Percentiles rank a stretch among this genome's conserved stretches.
Evolutionary conservation across 2,888 invertebrate species (phyloP).

Genomic region (Diloba caeruleocephala): DNA sequence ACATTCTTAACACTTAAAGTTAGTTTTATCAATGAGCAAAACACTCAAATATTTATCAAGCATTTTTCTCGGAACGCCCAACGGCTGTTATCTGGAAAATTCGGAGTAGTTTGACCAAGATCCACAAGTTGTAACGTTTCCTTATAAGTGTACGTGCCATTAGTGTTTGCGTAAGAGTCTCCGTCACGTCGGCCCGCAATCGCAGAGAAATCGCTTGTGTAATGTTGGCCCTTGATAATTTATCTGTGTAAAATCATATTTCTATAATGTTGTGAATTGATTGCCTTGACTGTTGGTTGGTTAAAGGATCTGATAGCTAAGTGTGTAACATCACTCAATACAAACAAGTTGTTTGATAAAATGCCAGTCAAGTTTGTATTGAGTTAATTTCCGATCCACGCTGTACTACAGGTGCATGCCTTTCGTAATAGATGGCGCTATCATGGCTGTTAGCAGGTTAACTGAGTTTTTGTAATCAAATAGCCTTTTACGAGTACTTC

Average conservation of each 20-base stretch:
- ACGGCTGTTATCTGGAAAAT: conserved; percentile 56
- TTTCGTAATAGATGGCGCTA: too few species aligned
- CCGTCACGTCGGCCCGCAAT: conserved; percentile 56
- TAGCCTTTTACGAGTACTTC: too few species aligned
- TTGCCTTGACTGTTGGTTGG: background rate
- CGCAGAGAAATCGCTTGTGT: conserved; percentile 75
- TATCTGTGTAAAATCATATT: conserved; percentile 36
- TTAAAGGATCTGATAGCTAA: background rate
- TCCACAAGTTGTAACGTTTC: conserved; percentile 62
- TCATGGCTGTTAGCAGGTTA: too few species aligned
- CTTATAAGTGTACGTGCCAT: conserved; percentile 73
- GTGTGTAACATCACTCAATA: background rate
- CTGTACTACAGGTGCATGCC: too few species aligned
- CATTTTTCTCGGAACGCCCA: conserved; percentile 51
- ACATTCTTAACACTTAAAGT: conserved; percentile 20
- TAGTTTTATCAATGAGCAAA: conserved; percentile 39
- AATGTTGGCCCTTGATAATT: conserved; percentile 58
- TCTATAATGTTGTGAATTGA: background rate
- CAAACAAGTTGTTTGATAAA: too few species aligned
- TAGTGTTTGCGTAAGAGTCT: conserved; percentile 69
- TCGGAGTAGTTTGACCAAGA: conserved; percentile 65
- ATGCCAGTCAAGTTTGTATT: too few species aligned
- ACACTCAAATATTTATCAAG: conserved; percentile 33
- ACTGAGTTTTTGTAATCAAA: too few species aligned
- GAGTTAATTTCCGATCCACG: too few species aligned